Conservation (phyloP, 1,140 invertebrate species). For the Harpegnathos saltator region DNA sequence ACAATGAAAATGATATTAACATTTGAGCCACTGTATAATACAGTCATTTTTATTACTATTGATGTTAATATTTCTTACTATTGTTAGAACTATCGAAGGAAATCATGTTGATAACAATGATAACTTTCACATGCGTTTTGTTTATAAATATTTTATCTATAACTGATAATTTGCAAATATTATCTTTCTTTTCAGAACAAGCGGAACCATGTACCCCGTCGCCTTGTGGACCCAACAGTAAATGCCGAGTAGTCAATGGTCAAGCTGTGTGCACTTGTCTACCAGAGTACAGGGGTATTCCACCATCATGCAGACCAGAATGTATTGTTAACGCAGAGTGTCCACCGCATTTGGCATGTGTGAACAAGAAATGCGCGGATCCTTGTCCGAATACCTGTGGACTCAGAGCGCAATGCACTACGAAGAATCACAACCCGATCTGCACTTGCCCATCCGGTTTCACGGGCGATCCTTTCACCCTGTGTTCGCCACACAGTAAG, state of each 20-base stretch:
- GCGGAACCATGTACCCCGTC: slow-evolving; percentile 86
- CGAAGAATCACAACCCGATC: slow-evolving; percentile 88
- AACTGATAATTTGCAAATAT: not conserved
- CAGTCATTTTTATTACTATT: too few species aligned
- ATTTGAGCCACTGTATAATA: not conserved
- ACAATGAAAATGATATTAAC: not conserved
- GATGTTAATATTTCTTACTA: too few species aligned
- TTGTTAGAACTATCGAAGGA: not conserved
- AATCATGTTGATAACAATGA: not conserved
- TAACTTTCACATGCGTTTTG: not conserved
- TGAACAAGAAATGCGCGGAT: slow-evolving; percentile 87
- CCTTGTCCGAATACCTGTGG: slow-evolving; percentile 88
- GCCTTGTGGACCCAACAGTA: slow-evolving; percentile 87
- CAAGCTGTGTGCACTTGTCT: slow-evolving; percentile 87
- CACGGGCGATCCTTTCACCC: slow-evolving; percentile 91
- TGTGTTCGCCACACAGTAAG: slow-evolving; percentile 86
- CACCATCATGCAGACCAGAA: slow-evolving; percentile 87
- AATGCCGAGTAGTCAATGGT: slow-evolving; percentile 85
- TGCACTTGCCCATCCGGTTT: slow-evolving; percentile 91
- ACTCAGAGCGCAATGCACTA: slow-evolving; percentile 85
- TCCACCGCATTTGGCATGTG: slow-evolving; percentile 85
- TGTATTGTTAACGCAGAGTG: slow-evolving; percentile 88
- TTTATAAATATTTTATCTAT: not conserved
- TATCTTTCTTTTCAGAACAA: slow-evolving; percentile 44
- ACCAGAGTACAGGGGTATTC: slow-evolving; percentile 86